phyloP scores from a whole-genome alignment of 2,888 invertebrate genomes.

The Drosophila fungiperda region DNA sequence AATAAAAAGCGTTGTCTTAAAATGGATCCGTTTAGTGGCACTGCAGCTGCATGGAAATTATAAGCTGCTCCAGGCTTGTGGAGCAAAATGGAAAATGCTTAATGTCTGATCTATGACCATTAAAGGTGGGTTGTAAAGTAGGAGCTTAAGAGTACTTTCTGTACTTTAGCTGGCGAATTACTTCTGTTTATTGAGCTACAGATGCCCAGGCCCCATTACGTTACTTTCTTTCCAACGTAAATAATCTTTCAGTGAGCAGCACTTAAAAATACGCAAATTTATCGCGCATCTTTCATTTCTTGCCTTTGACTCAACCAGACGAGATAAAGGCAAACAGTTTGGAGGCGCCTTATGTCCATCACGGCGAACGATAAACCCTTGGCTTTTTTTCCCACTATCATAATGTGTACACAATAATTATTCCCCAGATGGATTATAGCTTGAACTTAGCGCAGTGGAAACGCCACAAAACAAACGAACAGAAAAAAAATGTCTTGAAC shows the following conservation, averaged over 20 bases:
- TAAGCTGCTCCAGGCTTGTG: slow-evolving; percentile 11
- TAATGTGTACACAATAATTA: slow-evolving; percentile 81
- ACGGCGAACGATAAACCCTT: slow-evolving; percentile 66
- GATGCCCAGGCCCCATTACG: slow-evolving; percentile 9
- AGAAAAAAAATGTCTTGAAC: slow-evolving; percentile 57
- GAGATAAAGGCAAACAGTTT: neutral
- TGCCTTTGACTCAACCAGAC: slow-evolving; percentile 27
- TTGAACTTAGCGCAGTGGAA: slow-evolving; percentile 64
- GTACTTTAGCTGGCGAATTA: slow-evolving; percentile 27
- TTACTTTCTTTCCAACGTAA: slow-evolving; percentile 49
- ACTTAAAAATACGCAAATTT: slow-evolving; percentile 65
- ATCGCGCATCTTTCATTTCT: slow-evolving; percentile 61
- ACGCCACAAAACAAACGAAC: slow-evolving; percentile 42
- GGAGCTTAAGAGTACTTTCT: slow-evolving; percentile 20
- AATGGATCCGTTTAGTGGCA: slow-evolving; percentile 54
- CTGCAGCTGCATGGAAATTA: slow-evolving; percentile 33
- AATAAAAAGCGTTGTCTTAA: slow-evolving; percentile 40
- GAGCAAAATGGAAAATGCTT: slow-evolving; percentile 2
- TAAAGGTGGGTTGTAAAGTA: slow-evolving; percentile 35
- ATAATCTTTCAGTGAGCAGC: slow-evolving; percentile 52
- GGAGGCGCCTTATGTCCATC: slow-evolving; percentile 50
- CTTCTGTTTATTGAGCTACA: slow-evolving; percentile 33
- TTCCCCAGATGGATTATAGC: slow-evolving; percentile 78
- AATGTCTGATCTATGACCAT: slow-evolving; percentile 37
- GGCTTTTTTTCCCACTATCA: slow-evolving; percentile 68